A percentile compares a stretch with the other conserved stretches of the same genome.
phyloP scores from a whole-genome alignment of 2,797 vertebrate genomes.

The Oryzias dopingdopingensis region DNA sequence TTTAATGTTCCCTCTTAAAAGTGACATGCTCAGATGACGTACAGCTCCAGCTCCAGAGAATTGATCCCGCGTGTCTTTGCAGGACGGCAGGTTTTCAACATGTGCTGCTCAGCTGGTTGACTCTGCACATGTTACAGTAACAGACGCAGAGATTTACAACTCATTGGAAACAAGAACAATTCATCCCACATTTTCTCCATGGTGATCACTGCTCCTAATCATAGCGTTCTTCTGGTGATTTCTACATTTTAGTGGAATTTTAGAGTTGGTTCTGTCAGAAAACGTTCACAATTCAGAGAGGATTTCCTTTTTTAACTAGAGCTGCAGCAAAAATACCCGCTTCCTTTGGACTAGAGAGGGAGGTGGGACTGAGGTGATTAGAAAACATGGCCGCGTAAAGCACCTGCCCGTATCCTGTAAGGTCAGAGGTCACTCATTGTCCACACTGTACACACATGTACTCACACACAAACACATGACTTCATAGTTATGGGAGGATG shows the following conservation, averaged over 20 bases:
- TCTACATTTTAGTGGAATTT: too few relatives aligned
- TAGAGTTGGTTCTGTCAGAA: too few relatives aligned
- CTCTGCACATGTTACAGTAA: constrained; percentile 74
- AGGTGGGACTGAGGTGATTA: not conserved
- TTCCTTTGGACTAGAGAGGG: constrained; percentile 52
- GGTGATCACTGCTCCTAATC: constrained; percentile 82
- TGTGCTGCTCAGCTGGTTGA: constrained; percentile 84
- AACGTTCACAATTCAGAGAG: too few relatives aligned
- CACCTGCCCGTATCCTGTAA: too few relatives aligned
- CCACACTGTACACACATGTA: too few relatives aligned
- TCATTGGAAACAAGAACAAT: constrained; percentile 49
- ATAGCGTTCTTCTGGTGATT: constrained; percentile 39
- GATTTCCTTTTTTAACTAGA: too few relatives aligned
- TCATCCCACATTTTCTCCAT: constrained; percentile 73
- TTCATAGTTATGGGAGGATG: too few relatives aligned
- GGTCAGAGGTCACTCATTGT: too few relatives aligned
- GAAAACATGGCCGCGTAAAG: too few relatives aligned
- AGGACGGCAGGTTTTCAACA: constrained; percentile 75
- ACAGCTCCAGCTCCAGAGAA: constrained; percentile 78
- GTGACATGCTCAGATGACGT: constrained; percentile 72
- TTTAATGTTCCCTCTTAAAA: constrained; percentile 58
- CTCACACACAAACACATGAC: too few relatives aligned
- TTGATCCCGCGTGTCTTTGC: constrained; percentile 79
- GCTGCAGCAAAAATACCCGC: constrained; percentile 41
- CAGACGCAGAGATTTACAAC: constrained; percentile 84